Conservation (phyloP, 2,113 vertebrate genomes). For the Ammodytes dubius region DNA sequence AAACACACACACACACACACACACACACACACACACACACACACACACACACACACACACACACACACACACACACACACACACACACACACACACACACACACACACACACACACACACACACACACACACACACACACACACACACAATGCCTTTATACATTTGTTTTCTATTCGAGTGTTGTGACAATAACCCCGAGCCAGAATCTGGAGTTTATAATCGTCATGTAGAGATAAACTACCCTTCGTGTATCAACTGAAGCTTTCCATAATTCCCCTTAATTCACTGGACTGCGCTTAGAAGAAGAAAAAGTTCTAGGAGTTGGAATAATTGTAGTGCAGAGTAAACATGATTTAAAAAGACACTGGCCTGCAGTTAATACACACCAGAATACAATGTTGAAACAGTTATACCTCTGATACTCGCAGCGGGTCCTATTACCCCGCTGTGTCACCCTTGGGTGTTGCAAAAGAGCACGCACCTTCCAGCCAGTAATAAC, state of each 20-base stretch:
- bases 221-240: conserved; percentile 45
- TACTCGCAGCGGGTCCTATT: conserved; percentile 59
- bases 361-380: conserved; percentile 53
- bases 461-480: conserved; percentile 74
- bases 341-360: conserved; percentile 67
- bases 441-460: conserved; percentile 74
- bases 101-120: conserved; percentile 1
- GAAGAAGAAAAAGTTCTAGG: conserved; percentile 33
- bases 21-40: conserved; percentile 1
- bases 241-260: conserved; percentile 44
- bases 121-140: background rate
- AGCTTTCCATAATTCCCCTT: conserved; percentile 39
- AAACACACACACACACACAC: background rate
- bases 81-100: background rate
- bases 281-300: conserved; percentile 48
- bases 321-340: conserved; percentile 63
- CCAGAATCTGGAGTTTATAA: conserved; percentile 57
- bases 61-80: background rate
- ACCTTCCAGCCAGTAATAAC: conserved; percentile 74
- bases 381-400: conserved; percentile 69
- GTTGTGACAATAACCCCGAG: conserved; percentile 49
- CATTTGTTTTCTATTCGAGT: conserved; percentile 54
- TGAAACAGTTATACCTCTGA: conserved; percentile 66
- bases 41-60: conserved; percentile 1
- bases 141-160: conserved; percentile 4